Evolutionary conservation across 2,113 vertebrate species (phyloP).

Genomic region (Donacobius atricapilla): DNA sequence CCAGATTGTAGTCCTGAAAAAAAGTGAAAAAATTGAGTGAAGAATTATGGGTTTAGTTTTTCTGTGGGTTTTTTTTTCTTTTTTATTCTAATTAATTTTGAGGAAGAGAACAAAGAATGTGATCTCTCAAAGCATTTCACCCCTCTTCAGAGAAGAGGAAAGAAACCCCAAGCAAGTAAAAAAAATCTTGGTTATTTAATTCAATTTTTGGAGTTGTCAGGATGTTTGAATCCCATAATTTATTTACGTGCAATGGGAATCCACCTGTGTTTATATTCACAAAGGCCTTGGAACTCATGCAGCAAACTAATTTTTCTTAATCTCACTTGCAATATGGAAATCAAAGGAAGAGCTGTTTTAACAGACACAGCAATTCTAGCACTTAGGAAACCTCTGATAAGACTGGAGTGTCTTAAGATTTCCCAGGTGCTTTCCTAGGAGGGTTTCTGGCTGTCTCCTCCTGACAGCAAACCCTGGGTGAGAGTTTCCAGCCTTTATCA

Average conservation of each 20-base stretch:
- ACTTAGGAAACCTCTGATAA: background rate
- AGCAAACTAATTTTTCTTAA: constrained; percentile 9
- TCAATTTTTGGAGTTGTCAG: background rate
- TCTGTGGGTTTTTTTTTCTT: rapidly evolving
- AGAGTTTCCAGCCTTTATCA: background rate
- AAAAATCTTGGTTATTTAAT: constrained; percentile 12
- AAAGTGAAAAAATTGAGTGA: background rate
- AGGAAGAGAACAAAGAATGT: background rate
- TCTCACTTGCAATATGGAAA: background rate
- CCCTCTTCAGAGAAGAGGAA: background rate
- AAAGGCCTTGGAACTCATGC: background rate
- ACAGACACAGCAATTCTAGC: background rate
- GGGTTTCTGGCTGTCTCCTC: background rate
- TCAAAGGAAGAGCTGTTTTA: background rate
- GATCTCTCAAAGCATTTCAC: background rate
- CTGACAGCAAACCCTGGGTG: background rate
- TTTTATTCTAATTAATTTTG: constrained; percentile 3
- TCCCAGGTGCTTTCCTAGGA: background rate
- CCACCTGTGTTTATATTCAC: constrained; percentile 5
- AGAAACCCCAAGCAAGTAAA: background rate
- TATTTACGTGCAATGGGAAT: background rate
- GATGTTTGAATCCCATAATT: constrained; percentile 31
- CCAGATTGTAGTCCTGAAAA: background rate
- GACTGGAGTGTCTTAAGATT: background rate
- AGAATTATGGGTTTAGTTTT: background rate